Base-by-base conservation (phyloP, 2,888 invertebrate genomes). In the Mimas tiliae region DNA sequence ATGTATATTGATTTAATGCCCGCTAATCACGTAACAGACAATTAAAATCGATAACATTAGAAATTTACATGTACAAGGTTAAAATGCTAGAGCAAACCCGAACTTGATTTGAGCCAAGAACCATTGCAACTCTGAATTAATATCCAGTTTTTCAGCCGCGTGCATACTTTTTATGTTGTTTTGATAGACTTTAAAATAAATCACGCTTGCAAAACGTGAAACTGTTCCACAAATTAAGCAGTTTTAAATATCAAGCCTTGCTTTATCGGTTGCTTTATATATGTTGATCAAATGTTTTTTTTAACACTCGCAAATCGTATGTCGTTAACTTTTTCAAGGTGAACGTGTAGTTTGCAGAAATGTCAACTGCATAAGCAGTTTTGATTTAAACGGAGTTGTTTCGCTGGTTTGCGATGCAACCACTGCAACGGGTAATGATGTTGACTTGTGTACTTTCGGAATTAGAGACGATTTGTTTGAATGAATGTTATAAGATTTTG, bases 291-390 rank as follows among this genome's bases (percentile, higher is more conserved):
- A 62, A 65, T 14, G 48, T 33, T 51, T 62, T 52, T 65, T 45
- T 62, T 42, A 51, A 62, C 16, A 63, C 47, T 48, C 63, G 63
- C 63, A 34, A 63, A 63, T 48, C 47, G 51, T 11, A 33, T 63
- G 69, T 68, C 64, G 65, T 66, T 69, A 66, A 66, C 68, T 65
- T 62, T 63, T 66, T 70, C 76, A 74, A 76, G 76, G 76, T 68
- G 21, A 76, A 67, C 74, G 27, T 48, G 67, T 70, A 48, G 58
- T 65, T 66, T 65, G 45, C 67, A 66, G 27, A 74, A 74, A 74
- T 73, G 76, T 72, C 74, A 70, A 73, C 67, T 71, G 34, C 51
- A 65, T 65, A 65, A 34, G 63, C 45, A 68, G 47, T 58, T 65
- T 64, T 69, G 63, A 68, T 69, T 69, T 67, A 72, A 70, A 67